Conservation (phyloP, 2,113 vertebrate species). For the Daboia siamensis region DNA sequence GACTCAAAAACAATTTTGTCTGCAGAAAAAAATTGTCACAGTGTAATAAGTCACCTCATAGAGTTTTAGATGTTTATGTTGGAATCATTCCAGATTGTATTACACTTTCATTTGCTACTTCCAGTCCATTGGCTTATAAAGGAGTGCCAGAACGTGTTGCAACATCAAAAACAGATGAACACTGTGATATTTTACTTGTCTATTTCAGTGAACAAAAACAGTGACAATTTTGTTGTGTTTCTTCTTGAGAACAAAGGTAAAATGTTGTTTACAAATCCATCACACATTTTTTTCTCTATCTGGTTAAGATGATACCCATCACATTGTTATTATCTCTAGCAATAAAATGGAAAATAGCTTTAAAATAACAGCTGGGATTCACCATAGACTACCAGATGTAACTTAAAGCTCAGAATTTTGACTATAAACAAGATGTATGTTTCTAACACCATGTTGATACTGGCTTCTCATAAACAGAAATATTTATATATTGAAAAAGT, state of each 20-base stretch:
- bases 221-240: neutral
- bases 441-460: neutral
- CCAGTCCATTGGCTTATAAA: neutral
- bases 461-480: neutral
- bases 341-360: slow-evolving; percentile 13
- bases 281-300: neutral
- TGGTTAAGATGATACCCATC: neutral
- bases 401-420: neutral
- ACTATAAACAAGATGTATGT: neutral
- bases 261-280: slow-evolving; percentile 9
- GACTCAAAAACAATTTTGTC: neutral
- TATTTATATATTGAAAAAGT: neutral
- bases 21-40: neutral
- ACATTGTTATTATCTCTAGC: slow-evolving; percentile 13
- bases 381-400: neutral
- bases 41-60: neutral
- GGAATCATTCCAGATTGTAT: neutral
- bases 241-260: neutral
- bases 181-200: neutral
- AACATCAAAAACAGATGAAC: neutral
- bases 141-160: neutral
- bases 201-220: neutral
- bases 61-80: neutral
- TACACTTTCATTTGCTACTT: neutral
- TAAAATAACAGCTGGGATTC: slow-evolving; percentile 9